A percentile compares a stretch with the other conserved stretches of the same genome.
These are phyloP conservation scores for Raja brachyura DNA, from an alignment of 2,113 vertebrate genomes.

Conservation along the genomic window DNA sequence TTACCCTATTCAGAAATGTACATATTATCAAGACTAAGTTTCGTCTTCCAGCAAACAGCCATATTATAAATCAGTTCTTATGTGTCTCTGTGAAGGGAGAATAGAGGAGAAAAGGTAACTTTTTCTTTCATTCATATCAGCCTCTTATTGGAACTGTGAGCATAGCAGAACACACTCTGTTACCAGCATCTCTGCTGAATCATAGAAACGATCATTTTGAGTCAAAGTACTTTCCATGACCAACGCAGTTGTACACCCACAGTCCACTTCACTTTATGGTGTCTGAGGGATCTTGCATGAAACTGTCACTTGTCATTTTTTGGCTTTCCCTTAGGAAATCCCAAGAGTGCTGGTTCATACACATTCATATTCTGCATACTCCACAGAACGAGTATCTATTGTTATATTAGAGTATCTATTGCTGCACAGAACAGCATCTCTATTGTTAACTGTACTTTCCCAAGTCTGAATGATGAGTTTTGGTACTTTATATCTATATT, in stretches of 20 bases:
- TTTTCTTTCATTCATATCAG: background rate
- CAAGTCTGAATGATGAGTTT: background rate
- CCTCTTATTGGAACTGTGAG: background rate
- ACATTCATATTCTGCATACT: background rate
- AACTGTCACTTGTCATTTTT: background rate
- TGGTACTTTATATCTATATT: background rate
- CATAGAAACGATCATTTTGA: background rate
- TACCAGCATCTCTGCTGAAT: background rate
- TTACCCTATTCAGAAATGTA: no score
- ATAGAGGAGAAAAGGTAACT: background rate
- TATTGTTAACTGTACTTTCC: constrained; percentile 14
- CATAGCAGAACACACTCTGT: background rate
- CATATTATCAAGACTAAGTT: no score
- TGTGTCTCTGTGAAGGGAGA: background rate
- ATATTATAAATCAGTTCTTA: background rate
- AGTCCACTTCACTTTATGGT: constrained; percentile 11
- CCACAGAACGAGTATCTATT: background rate
- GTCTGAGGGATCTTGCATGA: background rate
- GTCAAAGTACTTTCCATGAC: constrained; percentile 27
- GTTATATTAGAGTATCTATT: no score
- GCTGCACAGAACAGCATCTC: background rate
- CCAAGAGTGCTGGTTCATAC: background rate
- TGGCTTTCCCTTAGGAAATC: background rate
- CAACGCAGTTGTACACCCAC: constrained; percentile 17
- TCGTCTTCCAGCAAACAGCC: background rate